Base-by-base conservation (phyloP, 2,113 vertebrate genomes). In the Acrocephalus arundinaceus region DNA sequence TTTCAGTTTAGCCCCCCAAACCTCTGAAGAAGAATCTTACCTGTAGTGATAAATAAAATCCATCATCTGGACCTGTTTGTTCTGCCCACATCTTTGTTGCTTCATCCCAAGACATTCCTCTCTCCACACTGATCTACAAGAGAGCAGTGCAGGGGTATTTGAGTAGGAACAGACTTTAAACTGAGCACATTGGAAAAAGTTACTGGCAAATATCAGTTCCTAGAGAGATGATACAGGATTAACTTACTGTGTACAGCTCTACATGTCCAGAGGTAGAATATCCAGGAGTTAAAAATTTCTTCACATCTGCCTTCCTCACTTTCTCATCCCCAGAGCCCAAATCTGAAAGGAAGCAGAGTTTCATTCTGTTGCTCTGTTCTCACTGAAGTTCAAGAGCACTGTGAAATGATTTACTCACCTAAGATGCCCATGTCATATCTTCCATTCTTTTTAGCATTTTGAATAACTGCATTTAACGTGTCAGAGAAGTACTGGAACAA, bases 71-170 rank as follows among this genome's bases (percentile, higher is more conserved):
- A 93, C 99, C 99, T 6, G 97, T 99, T 90, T 99, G 98, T 9
- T 99, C 99, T 4, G 99, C 99, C 99, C 99, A 99, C 57, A 98
- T 98, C 70, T 99, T 99, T 7, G 99, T 99, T 31, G 99, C 99
- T 94, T 99, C 99, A 30, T 99, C 99, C 99, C 99, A 99, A 37
- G 99, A 99, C 99, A 99, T 99, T 20, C 99, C 99, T 75, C 99
- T 98, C 97, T 99, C 99, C 62, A 99, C 99, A 27, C 99, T 98
- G 71, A 99, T 99, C 99, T 99, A 67, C 45, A 88, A 95, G 58
- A 87, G 20, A 94, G 39, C 27, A 48, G 57, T 0, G 54, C 13
- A 71, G 27, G 5, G 15, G 5, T 5, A 18, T 46, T 62, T 25
- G 23, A 52, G 16, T 19, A 18, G 37, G 37, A 81, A 63, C 15